Conservation (phyloP, 2,888 invertebrate species). For the Drosophila birchii region DNA sequence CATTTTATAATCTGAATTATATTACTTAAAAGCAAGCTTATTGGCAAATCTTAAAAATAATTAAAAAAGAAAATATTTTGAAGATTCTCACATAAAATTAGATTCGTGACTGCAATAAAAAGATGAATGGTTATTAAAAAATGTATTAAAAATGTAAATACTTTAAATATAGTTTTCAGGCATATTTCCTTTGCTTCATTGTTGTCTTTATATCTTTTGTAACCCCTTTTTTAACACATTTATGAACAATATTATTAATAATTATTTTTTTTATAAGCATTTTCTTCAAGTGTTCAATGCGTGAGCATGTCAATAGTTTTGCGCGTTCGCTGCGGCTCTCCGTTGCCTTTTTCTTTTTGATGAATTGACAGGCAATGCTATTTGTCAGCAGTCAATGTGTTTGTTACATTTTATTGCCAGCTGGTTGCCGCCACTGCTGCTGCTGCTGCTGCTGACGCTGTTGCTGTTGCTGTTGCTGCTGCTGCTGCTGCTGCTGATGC, state of each 20-base stretch:
- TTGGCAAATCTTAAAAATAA: not conserved
- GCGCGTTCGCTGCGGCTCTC: conserved; percentile 47
- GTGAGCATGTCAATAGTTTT: conserved; percentile 61
- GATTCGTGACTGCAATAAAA: not conserved
- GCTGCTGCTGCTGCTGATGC: conserved; percentile 46
- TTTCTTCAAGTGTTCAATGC: conserved; percentile 28
- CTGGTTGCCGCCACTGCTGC: conserved; percentile 33
- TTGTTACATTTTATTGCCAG: conserved; percentile 83
- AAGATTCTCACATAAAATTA: not conserved
- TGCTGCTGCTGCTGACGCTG: conserved; percentile 54
- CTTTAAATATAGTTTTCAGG: not conserved
- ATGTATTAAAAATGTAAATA: too few relatives aligned
- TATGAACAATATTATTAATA: too few relatives aligned
- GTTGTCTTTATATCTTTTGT: too few relatives aligned
- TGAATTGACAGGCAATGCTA: conserved; percentile 85
- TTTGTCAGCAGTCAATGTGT: conserved; percentile 85
- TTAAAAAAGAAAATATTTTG: not conserved
- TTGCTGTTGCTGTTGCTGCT: conserved; percentile 45
- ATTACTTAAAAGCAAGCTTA: not conserved
- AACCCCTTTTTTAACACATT: not conserved
- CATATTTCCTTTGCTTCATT: too few relatives aligned
- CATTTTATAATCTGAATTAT: too few relatives aligned
- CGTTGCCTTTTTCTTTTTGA: conserved; percentile 72
- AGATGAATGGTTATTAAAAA: not conserved
- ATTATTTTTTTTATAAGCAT: too few relatives aligned